Evolutionary conservation across 2,113 vertebrate genomes (phyloP), one percentile per base, ranked within the genome.

Genomic region (Poecilia latipinna): DNA sequence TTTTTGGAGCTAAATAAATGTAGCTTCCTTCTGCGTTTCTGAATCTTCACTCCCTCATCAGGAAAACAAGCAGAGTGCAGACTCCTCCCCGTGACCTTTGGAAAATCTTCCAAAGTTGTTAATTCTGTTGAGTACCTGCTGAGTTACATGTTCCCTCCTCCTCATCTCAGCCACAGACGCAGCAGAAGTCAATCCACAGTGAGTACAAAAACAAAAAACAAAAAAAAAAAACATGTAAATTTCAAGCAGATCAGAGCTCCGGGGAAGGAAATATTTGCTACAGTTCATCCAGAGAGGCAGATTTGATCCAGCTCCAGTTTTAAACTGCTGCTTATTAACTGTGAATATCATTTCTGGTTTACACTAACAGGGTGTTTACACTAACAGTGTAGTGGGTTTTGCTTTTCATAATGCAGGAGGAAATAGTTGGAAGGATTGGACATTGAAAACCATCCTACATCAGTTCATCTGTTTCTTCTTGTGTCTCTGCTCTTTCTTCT

Each of bases 51-150:
- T 54, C 31, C 19, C 12, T 19, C 15, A 35, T 37, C 35, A 64
- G 32, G 44, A 29, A 2, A 79, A 62, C 39, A 44, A 60, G 57
- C 2, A 57, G 31, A 67, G 65, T 22, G 77, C 12, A 77, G 74
- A 79, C 91, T 90, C 93, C 92, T 90, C 93, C 94, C 89, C 64
- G 7, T 92, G 62, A 88, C 83, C 91, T 92, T 75, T 94, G 89
- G 79, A 80, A 89, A 69, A 63, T 24, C 26, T 37, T 37, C n/a
- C 63, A 19, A 39, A 5, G 37, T 24, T 42, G 39, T 39, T 61
- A 37, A 61, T 26, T 10, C 8, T 77, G 4, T 31, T 32, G 15
- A 61, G 37, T 35, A 33, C 28, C 8, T n/a, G 5, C 65, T 42
- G 33, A 22, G 54, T 69, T 62, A 78, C 13, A 74, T 5, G 26